Evolutionary conservation across 2,113 vertebrate species (phyloP).

Genomic region (Anoplopoma fimbria): DNA sequence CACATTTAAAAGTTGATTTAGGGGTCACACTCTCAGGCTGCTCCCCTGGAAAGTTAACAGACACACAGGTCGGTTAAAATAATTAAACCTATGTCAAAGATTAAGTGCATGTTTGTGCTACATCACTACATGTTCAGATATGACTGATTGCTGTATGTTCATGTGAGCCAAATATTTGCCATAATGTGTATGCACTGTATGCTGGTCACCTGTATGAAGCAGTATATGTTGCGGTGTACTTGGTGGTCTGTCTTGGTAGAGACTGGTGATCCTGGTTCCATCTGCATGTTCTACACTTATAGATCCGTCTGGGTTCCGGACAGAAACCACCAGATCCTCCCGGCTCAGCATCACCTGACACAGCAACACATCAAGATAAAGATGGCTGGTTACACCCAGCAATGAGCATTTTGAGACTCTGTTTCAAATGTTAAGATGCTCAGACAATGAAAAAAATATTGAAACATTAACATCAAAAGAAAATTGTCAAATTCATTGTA

Average conservation of each 20-base stretch:
- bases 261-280: conserved; percentile 92
- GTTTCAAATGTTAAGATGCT: not conserved
- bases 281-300: conserved; percentile 91
- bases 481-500: not conserved
- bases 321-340: conserved; percentile 89
- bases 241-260: conserved; percentile 79
- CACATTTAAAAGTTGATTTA: conserved; percentile 22
- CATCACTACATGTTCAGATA: not conserved
- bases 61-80: not conserved
- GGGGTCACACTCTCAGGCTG: conserved; percentile 17
- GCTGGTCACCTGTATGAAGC: conserved; percentile 28
- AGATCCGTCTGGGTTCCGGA: conserved; percentile 84
- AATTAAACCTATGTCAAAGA: not conserved
- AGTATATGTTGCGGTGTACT: conserved; percentile 4
- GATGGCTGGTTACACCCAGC: not conserved
- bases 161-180: not conserved
- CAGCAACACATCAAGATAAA: not conserved
- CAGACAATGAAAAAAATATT: not conserved
- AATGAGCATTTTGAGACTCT: not conserved
- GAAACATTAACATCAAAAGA: not conserved
- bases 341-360: conserved; percentile 89
- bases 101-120: conserved; percentile 51
- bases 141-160: conserved; percentile 1
- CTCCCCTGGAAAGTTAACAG: conserved; percentile 49
- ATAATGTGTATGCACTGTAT: not conserved